Percentiles rank a stretch among this genome's conserved stretches.
phyloP scores from a whole-genome alignment of 1,140 invertebrate genomes.

The Diprion similis region DNA sequence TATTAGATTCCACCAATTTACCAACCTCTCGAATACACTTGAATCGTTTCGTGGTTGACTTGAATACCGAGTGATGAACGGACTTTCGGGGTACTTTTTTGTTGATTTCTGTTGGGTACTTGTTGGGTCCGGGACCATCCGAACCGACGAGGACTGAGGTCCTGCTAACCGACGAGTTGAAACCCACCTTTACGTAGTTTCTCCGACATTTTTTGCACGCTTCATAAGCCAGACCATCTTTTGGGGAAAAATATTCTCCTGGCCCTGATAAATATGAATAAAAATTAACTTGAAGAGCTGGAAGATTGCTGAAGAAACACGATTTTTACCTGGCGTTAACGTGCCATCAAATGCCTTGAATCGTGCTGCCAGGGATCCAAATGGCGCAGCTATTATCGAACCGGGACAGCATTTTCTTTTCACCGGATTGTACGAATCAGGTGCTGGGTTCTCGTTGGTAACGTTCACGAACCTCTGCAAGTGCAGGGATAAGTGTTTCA shows the following conservation, averaged over 20 bases:
- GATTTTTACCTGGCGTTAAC: slow-evolving; percentile 24
- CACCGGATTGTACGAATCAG: slow-evolving; percentile 28
- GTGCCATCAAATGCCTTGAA: slow-evolving; percentile 1
- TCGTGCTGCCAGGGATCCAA: slow-evolving; percentile 22
- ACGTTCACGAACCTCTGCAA: slow-evolving; percentile 28
- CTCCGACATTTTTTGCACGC: slow-evolving; percentile 25
- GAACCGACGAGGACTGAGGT: not conserved
- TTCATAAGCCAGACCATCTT: slow-evolving; percentile 33
- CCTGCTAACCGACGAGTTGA: slow-evolving; percentile 9
- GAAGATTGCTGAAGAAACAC: not conserved
- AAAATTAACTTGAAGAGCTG: not conserved
- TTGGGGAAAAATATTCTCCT: slow-evolving; percentile 25
- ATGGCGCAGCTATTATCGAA: slow-evolving; percentile 29
- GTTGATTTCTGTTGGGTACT: not conserved
- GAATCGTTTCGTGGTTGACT: slow-evolving; percentile 33
- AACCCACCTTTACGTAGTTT: not conserved
- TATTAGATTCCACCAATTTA: slow-evolving; percentile 24
- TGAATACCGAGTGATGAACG: slow-evolving; percentile 36
- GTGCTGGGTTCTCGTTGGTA: slow-evolving; percentile 24
- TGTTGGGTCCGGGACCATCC: not conserved
- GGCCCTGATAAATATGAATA: slow-evolving; percentile 25
- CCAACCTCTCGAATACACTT: slow-evolving; percentile 7
- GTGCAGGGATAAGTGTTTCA: not conserved
- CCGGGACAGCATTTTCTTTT: slow-evolving; percentile 6
- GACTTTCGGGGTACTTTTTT: not conserved